Base-by-base conservation (phyloP, 2,888 invertebrate genomes). In the Eupithecia subfuscata region DNA sequence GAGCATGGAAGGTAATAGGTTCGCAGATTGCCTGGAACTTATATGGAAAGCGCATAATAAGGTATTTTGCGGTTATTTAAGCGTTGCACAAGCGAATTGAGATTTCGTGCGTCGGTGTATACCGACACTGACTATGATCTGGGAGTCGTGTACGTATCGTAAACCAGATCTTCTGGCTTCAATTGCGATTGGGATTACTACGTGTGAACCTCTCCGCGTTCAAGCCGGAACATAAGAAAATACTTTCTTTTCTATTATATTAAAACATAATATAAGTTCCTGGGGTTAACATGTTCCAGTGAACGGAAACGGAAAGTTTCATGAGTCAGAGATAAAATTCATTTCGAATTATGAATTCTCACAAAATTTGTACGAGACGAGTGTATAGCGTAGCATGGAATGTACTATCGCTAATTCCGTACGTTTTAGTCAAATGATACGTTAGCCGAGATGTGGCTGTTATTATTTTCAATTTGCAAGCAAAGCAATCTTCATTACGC, bases 41-140 rank as follows among this genome's bases (percentile, higher is more conserved):
- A 93, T 92, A 94, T 92, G 94, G 94, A 94, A 92, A 94, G 93
- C 91, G 92, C 90, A 92, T 93, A 93, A 93, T 93, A 92, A 91
- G 94, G 91, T 90, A 93, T 94, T 93, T 94, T 95, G 94, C 92
- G 94, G 94, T 94, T 94, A 91, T 94, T 94, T 93, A 93, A 92
- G 88, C 89, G 89, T 92, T 93, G 92, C 92, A 90, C 91, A 92
- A 92, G 92, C 86, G 92, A 93, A 93, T 93, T 91, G 92, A 90
- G 91, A 92, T 91, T 92, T 93, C 93, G 94, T 93, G 93, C 91
- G 90, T 91, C 85, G 89, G 90, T 88, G 60, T 60, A n/a, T n/a
- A 60, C 60, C 25, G 14, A 88, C 88, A 84, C 86, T 75, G 85
- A 81, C 88, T 89, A 88, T 88, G 90, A 91, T 90, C 89, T 86